Evolutionary conservation across 2,888 invertebrate genomes (phyloP).

Genomic region (Ichneumon xanthorius): DNA sequence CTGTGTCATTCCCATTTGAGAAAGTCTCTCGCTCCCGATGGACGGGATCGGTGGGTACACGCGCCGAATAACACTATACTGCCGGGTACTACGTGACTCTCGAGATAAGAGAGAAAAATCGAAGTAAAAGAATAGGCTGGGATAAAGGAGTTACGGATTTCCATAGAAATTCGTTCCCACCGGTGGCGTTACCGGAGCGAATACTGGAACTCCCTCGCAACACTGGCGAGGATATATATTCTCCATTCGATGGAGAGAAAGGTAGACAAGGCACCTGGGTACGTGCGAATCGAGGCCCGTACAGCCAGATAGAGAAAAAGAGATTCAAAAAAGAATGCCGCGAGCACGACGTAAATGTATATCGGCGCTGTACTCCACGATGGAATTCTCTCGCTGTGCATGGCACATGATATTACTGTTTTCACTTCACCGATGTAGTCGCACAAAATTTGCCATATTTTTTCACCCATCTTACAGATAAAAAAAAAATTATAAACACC

Average conservation of each 20-base stretch:
- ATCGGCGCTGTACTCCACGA: neutral
- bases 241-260: constrained; percentile 41
- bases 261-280: constrained; percentile 26
- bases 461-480: neutral
- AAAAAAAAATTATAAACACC: no score
- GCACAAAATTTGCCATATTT: neutral
- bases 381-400: neutral
- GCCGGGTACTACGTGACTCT: constrained; percentile 31
- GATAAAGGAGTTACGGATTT: constrained; percentile 66
- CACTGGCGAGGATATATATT: constrained; percentile 41
- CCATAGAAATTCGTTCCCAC: constrained; percentile 66
- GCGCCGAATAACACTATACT: constrained; percentile 33
- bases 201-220: constrained; percentile 46
- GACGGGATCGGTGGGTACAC: constrained; percentile 30
- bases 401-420: constrained; percentile 10
- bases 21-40: constrained; percentile 44
- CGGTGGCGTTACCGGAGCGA: constrained; percentile 58
- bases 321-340: constrained; percentile 28
- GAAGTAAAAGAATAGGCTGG: constrained; percentile 45
- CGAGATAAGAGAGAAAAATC: constrained; percentile 16
- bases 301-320: neutral
- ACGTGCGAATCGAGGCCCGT: constrained; percentile 40
- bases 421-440: neutral
- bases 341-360: neutral
- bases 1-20: constrained; percentile 56